Conservation (phyloP, 2,797 vertebrate genomes). For the Botia almorhae region DNA sequence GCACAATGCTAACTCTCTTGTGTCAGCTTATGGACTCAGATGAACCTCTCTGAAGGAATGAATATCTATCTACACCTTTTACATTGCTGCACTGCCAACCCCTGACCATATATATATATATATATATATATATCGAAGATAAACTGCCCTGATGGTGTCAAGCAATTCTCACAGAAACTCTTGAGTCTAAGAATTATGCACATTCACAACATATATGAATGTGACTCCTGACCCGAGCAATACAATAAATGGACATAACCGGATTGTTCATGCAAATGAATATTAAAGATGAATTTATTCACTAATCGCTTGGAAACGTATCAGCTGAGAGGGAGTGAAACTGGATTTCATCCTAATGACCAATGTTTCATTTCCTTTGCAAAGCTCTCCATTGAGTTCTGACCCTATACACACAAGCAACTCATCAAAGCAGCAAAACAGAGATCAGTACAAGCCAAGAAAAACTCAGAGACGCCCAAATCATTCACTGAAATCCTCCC, state of each 20-base stretch:
- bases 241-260: constrained; percentile 49
- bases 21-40: constrained; percentile 41
- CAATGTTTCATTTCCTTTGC: constrained; percentile 62
- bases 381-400: constrained; percentile 49
- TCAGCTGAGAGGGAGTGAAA: constrained; percentile 57
- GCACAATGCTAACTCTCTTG: neutral
- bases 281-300: constrained; percentile 57
- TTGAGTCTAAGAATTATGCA: constrained; percentile 27
- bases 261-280: constrained; percentile 50
- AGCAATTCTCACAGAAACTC: constrained; percentile 45
- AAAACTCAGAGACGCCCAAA: constrained; percentile 62
- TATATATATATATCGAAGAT: constrained; percentile 16
- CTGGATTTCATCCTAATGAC: constrained; percentile 60
- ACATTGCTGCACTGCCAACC: constrained; percentile 34
- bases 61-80: constrained; percentile 40
- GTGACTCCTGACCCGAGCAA: constrained; percentile 39
- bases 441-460: constrained; percentile 48
- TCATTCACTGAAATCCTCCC: constrained; percentile 56
- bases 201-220: constrained; percentile 38
- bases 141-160: constrained; percentile 39
- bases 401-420: constrained; percentile 52
- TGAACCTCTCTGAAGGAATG: constrained; percentile 37
- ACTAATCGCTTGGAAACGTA: constrained; percentile 60
- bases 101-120: neutral
- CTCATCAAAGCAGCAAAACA: constrained; percentile 55